phyloP scores from a whole-genome alignment of 2,888 invertebrate genomes.

The Leucania comma region DNA sequence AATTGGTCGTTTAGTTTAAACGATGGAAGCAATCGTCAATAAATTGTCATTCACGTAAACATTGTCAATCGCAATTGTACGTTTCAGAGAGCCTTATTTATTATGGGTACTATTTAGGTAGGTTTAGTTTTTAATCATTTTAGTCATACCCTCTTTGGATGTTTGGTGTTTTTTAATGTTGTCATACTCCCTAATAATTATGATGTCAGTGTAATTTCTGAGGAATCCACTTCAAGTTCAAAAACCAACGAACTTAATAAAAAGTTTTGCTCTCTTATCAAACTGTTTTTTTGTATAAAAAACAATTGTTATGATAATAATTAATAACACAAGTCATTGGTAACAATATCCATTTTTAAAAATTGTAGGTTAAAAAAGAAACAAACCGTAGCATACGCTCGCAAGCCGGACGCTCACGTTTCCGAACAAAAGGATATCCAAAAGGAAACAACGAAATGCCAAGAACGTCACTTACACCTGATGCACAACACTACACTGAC shows the following conservation, averaged over 20 bases:
- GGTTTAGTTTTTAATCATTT: neutral
- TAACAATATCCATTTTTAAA: constrained; percentile 61
- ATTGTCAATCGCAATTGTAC: neutral
- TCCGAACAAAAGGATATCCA: constrained; percentile 77
- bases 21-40: no score
- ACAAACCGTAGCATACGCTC: constrained; percentile 68
- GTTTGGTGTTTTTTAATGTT: constrained; percentile 1
- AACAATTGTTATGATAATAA: neutral
- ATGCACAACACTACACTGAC: constrained; percentile 67
- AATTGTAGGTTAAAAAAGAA: constrained; percentile 58
- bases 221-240: constrained; percentile 25
- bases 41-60: no score
- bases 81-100: neutral
- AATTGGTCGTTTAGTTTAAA: no score
- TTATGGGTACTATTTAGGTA: neutral
- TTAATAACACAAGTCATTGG: constrained; percentile 33
- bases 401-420: constrained; percentile 66
- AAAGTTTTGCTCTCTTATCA: constrained; percentile 21
- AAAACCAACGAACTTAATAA: constrained; percentile 7
- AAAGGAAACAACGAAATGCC: constrained; percentile 72
- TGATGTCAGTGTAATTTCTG: constrained; percentile 15
- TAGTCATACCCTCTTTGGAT: constrained; percentile 27
- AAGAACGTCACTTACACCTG: constrained; percentile 75
- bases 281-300: neutral
- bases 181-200: constrained; percentile 13